Percentiles rank a stretch among this genome's conserved stretches.
These are phyloP conservation scores for Phalloptychus januarius DNA, from an alignment of 2,797 vertebrate species.

Conservation along the genomic window DNA sequence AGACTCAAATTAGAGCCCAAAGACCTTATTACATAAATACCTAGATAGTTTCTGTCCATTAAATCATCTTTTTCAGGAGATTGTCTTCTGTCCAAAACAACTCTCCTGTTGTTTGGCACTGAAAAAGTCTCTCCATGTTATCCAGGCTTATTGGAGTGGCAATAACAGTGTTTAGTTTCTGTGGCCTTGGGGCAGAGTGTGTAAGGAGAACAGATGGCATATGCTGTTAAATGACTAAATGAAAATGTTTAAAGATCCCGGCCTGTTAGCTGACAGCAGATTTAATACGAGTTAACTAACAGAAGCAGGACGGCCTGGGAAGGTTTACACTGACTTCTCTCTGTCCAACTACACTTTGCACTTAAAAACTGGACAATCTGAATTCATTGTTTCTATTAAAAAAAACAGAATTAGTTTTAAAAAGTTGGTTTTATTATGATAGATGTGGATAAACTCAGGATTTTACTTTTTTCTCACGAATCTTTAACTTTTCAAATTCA, in stretches of 20 bases:
- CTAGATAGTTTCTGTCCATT: no score
- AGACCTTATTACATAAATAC: not conserved
- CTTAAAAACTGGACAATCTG: not conserved
- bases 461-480: no score
- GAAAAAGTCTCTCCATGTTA: conserved; percentile 47
- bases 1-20: not conserved
- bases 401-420: not conserved
- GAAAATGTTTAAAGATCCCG: conserved; percentile 45
- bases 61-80: not conserved
- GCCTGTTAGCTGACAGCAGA: conserved; percentile 59
- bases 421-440: not conserved
- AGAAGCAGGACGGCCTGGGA: not conserved
- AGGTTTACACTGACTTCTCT: not conserved
- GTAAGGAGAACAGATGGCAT: conserved; percentile 27
- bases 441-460: no score
- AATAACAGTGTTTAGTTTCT: conserved; percentile 70
- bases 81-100: not conserved
- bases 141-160: conserved; percentile 67
- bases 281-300: conserved; percentile 66
- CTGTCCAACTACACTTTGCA: not conserved
- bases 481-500: no score
- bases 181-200: conserved; percentile 36
- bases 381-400: not conserved
- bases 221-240: conserved; percentile 64
- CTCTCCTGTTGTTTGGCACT: not conserved